Base-by-base conservation (phyloP, 1,140 invertebrate species). In the Homalodisca vitripennis region DNA sequence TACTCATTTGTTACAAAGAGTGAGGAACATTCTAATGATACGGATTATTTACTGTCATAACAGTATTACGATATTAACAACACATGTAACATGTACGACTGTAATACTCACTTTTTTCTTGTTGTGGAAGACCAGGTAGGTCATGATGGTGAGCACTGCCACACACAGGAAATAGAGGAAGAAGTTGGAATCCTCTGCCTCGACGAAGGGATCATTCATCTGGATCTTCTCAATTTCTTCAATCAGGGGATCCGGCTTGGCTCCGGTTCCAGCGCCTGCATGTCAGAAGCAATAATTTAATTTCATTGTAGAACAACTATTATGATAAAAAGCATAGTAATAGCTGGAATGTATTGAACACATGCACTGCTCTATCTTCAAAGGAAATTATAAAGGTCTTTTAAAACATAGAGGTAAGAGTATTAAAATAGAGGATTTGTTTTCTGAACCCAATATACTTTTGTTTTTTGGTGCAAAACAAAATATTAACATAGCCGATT, bases 121-220 rank as follows among this genome's bases (percentile, higher is more conserved):
- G 70, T 83, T 82, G 70, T 83, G 81, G 73, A 81, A 83, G 32
- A 81, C 71, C 3, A 83, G 74, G 74, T 83, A 83, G 29, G 78
- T 78, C 47, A 81, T 75, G 51, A 83, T 79, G 69, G 78, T 80
- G 3, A 83, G 72, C 1, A 82, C 77, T 46, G 80, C 76, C 67
- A 80, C 77, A 17, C 81, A 79, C 34, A 83, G 70, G 73, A 83
- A 82, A 72, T 82, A 83, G 1, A 78, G 77, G 75, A 82, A 81
- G 73, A 82, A 83, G 68, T 83, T 79, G 13, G 78, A 76, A 55
- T 79, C 76, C 60, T 75, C 74, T 29, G 74, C 66, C 46, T 74
- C 71, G 17, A 65, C 67, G 55, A 72, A 73, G 14, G 34, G 53
- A 30, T 69, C 68, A 3, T 68, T 32, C 1, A 46, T 29, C 3